Evolutionary conservation across 2,797 vertebrate genomes (phyloP).

Genomic region (Pyrocephalus nanus): DNA sequence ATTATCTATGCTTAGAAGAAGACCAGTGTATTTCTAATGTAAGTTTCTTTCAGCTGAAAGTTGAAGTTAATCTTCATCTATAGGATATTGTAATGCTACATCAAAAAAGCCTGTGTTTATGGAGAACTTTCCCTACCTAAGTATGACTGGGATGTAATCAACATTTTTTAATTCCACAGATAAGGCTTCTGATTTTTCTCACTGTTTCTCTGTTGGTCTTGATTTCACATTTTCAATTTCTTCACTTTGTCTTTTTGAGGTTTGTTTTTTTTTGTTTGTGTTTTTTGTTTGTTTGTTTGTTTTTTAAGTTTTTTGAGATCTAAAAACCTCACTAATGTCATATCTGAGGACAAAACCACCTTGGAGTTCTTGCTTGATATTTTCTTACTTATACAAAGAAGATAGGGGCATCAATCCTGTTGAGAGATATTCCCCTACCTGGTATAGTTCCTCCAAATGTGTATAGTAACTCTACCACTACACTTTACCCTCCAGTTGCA

Average conservation of each 20-base stretch:
- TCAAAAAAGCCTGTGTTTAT: neutral
- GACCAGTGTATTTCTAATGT: neutral
- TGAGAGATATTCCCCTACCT: neutral
- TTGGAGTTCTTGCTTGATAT: neutral
- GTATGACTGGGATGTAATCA: neutral
- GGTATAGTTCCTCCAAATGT: neutral
- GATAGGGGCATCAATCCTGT: neutral
- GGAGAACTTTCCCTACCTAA: neutral
- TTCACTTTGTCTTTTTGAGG: neutral
- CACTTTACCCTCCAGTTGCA: neutral
- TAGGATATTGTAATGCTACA: neutral
- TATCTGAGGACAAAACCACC: neutral
- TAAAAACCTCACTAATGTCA: neutral
- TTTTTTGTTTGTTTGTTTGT: too few relatives aligned
- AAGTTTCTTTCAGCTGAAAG: neutral
- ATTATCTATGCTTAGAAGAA: neutral
- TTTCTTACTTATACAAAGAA: neutral
- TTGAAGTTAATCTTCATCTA: neutral
- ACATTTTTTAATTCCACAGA: neutral
- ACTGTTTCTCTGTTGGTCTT: neutral
- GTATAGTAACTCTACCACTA: neutral
- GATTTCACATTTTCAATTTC: neutral
- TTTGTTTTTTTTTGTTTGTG: fast-evolving
- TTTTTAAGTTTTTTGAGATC: neutral
- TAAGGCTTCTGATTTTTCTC: neutral